Evolutionary conservation across 1,140 invertebrate species (phyloP).

Genomic region (Himalopsyche phryganea): DNA sequence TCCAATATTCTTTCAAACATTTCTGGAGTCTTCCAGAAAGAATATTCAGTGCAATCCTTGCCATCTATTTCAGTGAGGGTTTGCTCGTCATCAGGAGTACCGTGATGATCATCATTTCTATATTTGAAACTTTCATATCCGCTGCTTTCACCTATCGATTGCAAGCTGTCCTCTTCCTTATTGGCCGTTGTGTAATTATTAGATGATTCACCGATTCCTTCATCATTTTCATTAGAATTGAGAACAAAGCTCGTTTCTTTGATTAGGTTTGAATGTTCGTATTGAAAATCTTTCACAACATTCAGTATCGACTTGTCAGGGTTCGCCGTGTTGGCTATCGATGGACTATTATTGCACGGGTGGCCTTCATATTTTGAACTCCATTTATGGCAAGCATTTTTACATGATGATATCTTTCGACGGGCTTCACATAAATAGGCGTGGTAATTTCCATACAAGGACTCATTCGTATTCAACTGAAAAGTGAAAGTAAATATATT

Average conservation of each 20-base stretch:
- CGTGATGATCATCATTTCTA: constrained; percentile 55
- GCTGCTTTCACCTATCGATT: constrained; percentile 76
- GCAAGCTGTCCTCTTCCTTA: constrained; percentile 58
- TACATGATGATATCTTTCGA: constrained; percentile 68
- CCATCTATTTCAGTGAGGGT: not conserved
- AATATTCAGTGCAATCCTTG: constrained; percentile 43
- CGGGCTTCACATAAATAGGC: constrained; percentile 80
- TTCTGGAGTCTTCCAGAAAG: constrained; percentile 42
- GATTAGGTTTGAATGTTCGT: constrained; percentile 29
- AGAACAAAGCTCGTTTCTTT: constrained; percentile 11
- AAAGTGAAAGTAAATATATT: constrained; percentile 8
- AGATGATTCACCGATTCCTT: constrained; percentile 12
- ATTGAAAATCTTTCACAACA: constrained; percentile 30
- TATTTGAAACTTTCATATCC: constrained; percentile 80
- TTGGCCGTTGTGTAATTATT: constrained; percentile 35
- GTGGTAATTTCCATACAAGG: constrained; percentile 74
- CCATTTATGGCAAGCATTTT: constrained; percentile 73
- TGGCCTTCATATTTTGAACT: constrained; percentile 69
- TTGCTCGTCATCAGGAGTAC: constrained; percentile 35
- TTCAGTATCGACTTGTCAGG: constrained; percentile 40
- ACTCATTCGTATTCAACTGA: constrained; percentile 49
- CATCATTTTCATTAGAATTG: constrained; percentile 16
- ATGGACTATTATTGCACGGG: constrained; percentile 16
- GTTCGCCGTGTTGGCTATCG: constrained; percentile 35
- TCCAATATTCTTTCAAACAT: constrained; percentile 36